Conservation (phyloP, 1,140 invertebrate species). For the Drosophila auraria region DNA sequence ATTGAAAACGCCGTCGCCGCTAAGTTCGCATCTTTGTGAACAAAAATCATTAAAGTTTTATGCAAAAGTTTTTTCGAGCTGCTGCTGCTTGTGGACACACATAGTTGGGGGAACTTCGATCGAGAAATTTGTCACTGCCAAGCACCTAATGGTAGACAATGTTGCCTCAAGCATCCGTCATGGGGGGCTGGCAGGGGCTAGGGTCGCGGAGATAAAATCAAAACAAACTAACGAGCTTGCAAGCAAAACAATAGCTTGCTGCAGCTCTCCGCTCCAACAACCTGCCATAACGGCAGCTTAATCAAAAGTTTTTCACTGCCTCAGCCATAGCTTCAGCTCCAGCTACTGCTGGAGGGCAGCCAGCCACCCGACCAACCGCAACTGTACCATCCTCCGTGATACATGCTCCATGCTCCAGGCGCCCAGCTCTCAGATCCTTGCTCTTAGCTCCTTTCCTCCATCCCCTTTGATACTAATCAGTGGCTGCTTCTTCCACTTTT, state of each 20-base stretch:
- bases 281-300: constrained; percentile 84
- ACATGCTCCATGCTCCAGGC: constrained; percentile 8
- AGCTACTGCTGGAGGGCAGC: constrained; percentile 48
- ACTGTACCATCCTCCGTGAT: constrained; percentile 33
- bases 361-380: constrained; percentile 53
- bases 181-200: constrained; percentile 5
- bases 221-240: constrained; percentile 81
- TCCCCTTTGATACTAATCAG: constrained; percentile 78
- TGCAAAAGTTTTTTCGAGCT: constrained; percentile 61
- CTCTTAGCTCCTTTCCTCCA: constrained; percentile 12
- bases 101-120: constrained; percentile 19
- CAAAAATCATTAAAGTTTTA: constrained; percentile 79
- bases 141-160: constrained; percentile 62
- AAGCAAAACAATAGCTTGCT: constrained; percentile 80
- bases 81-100: constrained; percentile 41
- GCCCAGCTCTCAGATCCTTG: constrained; percentile 14
- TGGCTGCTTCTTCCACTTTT: constrained; percentile 63
- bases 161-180: constrained; percentile 56
- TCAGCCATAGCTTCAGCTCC: constrained; percentile 28
- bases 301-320: constrained; percentile 81
- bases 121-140: constrained; percentile 74
- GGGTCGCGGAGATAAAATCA: constrained; percentile 50
- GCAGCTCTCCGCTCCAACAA: constrained; percentile 59
- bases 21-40: constrained; percentile 54
- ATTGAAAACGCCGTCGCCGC: constrained; percentile 62